Evolutionary conservation across 2,113 vertebrate species (phyloP).

Genomic region (Cyphomyrus plagiostoma): DNA sequence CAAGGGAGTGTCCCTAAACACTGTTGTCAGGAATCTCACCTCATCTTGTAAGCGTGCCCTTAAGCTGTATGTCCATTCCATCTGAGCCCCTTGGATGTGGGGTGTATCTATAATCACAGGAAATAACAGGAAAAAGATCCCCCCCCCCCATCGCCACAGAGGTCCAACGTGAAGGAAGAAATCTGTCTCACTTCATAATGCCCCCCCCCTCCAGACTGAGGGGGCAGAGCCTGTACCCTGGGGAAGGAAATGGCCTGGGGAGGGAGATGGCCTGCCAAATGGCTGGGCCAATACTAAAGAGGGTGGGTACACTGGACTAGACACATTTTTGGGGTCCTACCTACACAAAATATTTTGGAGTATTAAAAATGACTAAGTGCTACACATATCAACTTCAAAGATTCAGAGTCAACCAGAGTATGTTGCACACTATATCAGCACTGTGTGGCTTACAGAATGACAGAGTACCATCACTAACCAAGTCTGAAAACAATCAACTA

Average conservation of each 20-base stretch:
- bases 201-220: background rate
- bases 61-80: background rate
- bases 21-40: background rate
- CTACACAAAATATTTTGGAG: background rate
- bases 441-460: background rate
- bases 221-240: background rate
- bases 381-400: background rate
- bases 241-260: no score
- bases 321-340: background rate
- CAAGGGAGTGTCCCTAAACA: background rate
- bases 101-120: background rate
- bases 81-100: background rate
- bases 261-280: background rate
- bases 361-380: background rate
- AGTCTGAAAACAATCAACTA: background rate
- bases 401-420: background rate
- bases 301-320: background rate
- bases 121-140: background rate
- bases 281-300: background rate
- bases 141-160: background rate
- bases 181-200: background rate
- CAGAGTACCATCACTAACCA: background rate
- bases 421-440: background rate
- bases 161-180: background rate
- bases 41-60: background rate